A percentile compares a stretch with the other conserved stretches of the same genome.
Evolutionary conservation across 2,797 vertebrate species (phyloP).

Genomic region (Gymnothorax javanicus): DNA sequence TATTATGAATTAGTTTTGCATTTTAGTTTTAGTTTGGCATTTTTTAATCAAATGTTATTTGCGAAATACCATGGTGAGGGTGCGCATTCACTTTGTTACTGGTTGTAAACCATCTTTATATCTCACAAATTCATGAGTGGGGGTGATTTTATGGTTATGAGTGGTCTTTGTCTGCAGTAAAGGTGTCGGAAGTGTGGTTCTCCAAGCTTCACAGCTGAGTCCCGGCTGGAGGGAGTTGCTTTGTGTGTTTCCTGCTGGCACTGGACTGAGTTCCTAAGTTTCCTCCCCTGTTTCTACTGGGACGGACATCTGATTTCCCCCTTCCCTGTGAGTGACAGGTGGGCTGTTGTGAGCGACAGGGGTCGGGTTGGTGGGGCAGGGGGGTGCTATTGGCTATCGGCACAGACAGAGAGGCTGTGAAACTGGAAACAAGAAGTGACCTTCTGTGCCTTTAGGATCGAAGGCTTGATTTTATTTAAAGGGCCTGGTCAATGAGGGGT

Average conservation of each 20-base stretch:
- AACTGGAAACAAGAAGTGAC: conserved; percentile 72
- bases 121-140: conserved; percentile 10
- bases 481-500: conserved; percentile 45
- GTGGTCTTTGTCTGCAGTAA: neutral
- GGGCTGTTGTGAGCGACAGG: neutral
- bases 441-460: conserved; percentile 68
- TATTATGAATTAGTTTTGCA: neutral
- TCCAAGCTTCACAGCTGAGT: neutral
- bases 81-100: neutral
- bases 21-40: neutral
- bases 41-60: neutral
- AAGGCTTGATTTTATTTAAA: conserved; percentile 56
- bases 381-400: conserved; percentile 6
- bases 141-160: neutral
- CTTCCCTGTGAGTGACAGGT: conserved; percentile 29
- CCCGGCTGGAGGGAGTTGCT: conserved; percentile 10
- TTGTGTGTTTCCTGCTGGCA: conserved; percentile 1
- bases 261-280: conserved; percentile 11
- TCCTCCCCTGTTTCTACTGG: conserved; percentile 8
- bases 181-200: neutral
- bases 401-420: conserved; percentile 56
- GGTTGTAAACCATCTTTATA: neutral
- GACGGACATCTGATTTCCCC: conserved; percentile 19
- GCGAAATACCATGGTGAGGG: neutral
- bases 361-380: neutral